Evolutionary conservation across 1,140 invertebrate species (phyloP).

Genomic region (Pomacea maculata): DNA sequence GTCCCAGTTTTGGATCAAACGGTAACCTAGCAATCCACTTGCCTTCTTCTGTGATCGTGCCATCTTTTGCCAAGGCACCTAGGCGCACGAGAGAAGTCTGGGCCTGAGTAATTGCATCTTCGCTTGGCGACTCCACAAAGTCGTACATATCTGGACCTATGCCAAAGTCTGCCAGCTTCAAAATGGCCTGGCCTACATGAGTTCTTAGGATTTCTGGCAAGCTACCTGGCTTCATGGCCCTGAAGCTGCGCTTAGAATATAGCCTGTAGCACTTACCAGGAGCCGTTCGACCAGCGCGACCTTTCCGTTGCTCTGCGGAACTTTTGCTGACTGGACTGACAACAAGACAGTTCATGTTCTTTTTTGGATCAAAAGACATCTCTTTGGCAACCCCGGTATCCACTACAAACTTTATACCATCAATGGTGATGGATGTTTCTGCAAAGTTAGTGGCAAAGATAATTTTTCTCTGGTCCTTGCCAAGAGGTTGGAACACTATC

Average conservation of each 20-base stretch:
- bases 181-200: slow-evolving; percentile 50
- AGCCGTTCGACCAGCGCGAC: slow-evolving; percentile 56
- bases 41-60: slow-evolving; percentile 56
- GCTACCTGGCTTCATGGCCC: slow-evolving; percentile 37
- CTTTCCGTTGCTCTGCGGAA: slow-evolving; percentile 60
- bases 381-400: slow-evolving; percentile 61
- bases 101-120: slow-evolving; percentile 42
- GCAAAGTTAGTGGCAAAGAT: slow-evolving; percentile 64
- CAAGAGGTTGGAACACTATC: slow-evolving; percentile 49
- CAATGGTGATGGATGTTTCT: slow-evolving; percentile 64
- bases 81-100: slow-evolving; percentile 42
- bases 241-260: slow-evolving; percentile 48
- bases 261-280: slow-evolving; percentile 57
- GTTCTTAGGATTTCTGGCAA: slow-evolving; percentile 57
- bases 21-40: slow-evolving; percentile 56
- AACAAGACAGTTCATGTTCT: slow-evolving; percentile 47
- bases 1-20: slow-evolving; percentile 49
- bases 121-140: slow-evolving; percentile 51
- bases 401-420: slow-evolving; percentile 60
- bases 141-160: slow-evolving; percentile 52
- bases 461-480: slow-evolving; percentile 50
- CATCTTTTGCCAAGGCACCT: slow-evolving; percentile 40
- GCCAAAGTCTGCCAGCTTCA: slow-evolving; percentile 53
- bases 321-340: slow-evolving; percentile 48
- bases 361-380: slow-evolving; percentile 53